Percentiles rank a stretch among this genome's conserved stretches.
phyloP scores from a whole-genome alignment of 1,140 invertebrate genomes.

The Drosophila triauraria region DNA sequence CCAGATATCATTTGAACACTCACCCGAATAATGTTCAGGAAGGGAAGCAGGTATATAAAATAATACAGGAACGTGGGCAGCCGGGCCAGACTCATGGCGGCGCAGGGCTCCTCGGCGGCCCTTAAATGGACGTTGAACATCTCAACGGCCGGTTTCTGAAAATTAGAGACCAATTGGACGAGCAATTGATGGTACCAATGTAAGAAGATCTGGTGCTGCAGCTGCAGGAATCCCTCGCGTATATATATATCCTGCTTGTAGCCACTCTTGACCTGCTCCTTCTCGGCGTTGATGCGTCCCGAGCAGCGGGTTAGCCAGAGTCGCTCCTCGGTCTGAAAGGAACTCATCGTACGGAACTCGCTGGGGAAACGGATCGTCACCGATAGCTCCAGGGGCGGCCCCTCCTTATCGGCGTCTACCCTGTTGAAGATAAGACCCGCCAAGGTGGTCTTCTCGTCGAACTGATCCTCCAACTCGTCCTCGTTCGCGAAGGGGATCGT shows the following conservation, averaged over 20 bases:
- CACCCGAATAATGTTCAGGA: constrained; percentile 66
- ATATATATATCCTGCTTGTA: constrained; percentile 68
- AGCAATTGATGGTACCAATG: constrained; percentile 51
- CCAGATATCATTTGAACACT: constrained; percentile 13
- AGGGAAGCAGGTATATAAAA: constrained; percentile 65
- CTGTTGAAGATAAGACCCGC: constrained; percentile 49
- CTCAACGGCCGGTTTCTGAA: constrained; percentile 35
- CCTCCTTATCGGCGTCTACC: not conserved
- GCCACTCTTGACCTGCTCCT: constrained; percentile 46
- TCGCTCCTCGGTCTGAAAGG: constrained; percentile 63
- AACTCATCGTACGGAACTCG: constrained; percentile 62
- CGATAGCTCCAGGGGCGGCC: constrained; percentile 30
- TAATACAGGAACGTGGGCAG: constrained; percentile 65
- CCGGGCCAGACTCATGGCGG: constrained; percentile 16
- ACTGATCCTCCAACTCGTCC: constrained; percentile 46
- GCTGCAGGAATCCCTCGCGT: constrained; percentile 67
- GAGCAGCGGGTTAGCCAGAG: constrained; percentile 72
- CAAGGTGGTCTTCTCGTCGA: constrained; percentile 63
- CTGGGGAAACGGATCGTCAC: constrained; percentile 66
- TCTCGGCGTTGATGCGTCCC: constrained; percentile 38
- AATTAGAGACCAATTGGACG: not conserved
- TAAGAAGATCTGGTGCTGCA: constrained; percentile 63
- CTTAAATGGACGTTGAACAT: constrained; percentile 43
- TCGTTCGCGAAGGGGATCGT: constrained; percentile 9
- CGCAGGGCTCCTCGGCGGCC: constrained; percentile 42